These are phyloP conservation scores for Vanessa tameamea DNA, from an alignment of 1,140 invertebrate genomes.

Conservation along the genomic window DNA sequence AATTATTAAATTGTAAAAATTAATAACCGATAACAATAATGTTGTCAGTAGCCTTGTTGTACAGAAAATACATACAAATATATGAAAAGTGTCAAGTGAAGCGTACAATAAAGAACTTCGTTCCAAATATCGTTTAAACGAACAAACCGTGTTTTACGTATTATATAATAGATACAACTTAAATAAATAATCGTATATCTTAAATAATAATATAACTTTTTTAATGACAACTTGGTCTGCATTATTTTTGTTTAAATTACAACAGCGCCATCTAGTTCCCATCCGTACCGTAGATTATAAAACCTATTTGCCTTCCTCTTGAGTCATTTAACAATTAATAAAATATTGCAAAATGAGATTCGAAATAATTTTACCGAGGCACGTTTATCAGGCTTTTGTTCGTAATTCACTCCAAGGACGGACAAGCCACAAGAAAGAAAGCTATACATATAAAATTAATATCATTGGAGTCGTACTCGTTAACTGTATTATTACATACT, in stretches of 20 bases:
- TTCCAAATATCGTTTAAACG: too few relatives aligned
- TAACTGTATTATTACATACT: constrained; percentile 8
- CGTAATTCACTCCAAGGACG: constrained; percentile 69
- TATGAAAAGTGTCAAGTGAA: too few relatives aligned
- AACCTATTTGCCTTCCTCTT: constrained; percentile 29
- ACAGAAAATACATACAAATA: too few relatives aligned
- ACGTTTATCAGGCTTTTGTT: constrained; percentile 72
- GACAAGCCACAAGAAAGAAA: constrained; percentile 62
- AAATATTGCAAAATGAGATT: constrained; percentile 64
- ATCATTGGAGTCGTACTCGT: constrained; percentile 21
- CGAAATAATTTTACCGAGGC: constrained; percentile 64
- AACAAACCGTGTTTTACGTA: too few relatives aligned
- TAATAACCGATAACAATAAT: too few relatives aligned
- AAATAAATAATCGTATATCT: too few relatives aligned
- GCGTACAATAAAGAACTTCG: too few relatives aligned
- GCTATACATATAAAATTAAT: constrained; percentile 39
- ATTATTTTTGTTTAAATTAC: background rate
- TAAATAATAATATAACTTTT: too few relatives aligned
- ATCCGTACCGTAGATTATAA: constrained; percentile 22
- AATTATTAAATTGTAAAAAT: too few relatives aligned
- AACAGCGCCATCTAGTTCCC: constrained; percentile 37
- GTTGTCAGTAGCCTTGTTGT: too few relatives aligned
- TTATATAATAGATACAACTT: too few relatives aligned
- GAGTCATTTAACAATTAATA: constrained; percentile 33
- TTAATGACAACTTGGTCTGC: too few relatives aligned